A percentile compares a stretch with the other conserved stretches of the same genome.
phyloP scores from a whole-genome alignment of 2,797 vertebrate species.

The Coranthus polyacanthus region DNA sequence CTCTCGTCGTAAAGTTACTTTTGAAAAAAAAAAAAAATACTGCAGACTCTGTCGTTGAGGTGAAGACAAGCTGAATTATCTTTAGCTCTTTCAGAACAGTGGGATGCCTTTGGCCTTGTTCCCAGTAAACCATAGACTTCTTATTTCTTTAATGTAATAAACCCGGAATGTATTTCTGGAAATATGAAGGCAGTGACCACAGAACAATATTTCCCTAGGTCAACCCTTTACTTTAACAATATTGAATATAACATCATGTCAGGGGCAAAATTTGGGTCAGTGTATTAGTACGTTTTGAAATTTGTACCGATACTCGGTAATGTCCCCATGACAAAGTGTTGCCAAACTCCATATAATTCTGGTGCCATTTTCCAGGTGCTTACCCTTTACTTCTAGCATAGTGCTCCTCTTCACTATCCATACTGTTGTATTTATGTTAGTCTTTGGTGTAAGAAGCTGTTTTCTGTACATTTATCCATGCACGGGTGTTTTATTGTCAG shows the following conservation, averaged over 20 bases:
- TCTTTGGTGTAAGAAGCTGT: constrained; percentile 25
- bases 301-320: background rate
- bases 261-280: constrained; percentile 9
- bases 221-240: constrained; percentile 31
- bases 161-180: constrained; percentile 31
- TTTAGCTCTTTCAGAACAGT: constrained; percentile 47
- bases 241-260: constrained; percentile 19
- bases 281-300: constrained; percentile 13
- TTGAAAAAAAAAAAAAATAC: constrained; percentile 22
- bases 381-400: constrained; percentile 23
- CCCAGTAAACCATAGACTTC: constrained; percentile 50
- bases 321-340: too few relatives aligned
- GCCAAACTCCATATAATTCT: constrained; percentile 26
- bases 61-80: constrained; percentile 61
- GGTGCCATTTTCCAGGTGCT: constrained; percentile 20
- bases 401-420: constrained; percentile 26
- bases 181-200: constrained; percentile 17
- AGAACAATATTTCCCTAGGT: constrained; percentile 22
- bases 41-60: constrained; percentile 41
- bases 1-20: constrained; percentile 24
- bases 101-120: constrained; percentile 47
- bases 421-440: constrained; percentile 27
- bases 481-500: too few relatives aligned
- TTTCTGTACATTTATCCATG: constrained; percentile 28
- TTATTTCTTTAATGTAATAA: constrained; percentile 49